Base-by-base conservation (phyloP, 1,140 invertebrate genomes). In the Papilio helenus region DNA sequence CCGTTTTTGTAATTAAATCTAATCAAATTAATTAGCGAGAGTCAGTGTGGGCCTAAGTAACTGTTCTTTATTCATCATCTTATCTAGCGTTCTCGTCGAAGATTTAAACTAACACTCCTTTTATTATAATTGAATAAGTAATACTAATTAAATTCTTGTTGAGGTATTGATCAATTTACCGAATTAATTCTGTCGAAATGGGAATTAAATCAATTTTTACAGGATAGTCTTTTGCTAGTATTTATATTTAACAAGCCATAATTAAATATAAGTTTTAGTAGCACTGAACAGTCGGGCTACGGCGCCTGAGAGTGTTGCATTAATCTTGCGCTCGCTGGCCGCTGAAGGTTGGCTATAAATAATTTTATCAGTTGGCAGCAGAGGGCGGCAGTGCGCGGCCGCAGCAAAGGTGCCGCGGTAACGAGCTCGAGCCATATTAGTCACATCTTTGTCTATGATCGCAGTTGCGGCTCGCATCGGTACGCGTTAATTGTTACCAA, bases 371-470 rank as follows among this genome's bases (percentile, higher is more conserved):
- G 61, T 58, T 26, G 58, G 20, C 42, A 10, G 39, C 42, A 16
- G 16, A 3, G 39, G 34, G 72, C 29, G 23, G 68, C 68, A 14
- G 23, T 0, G 14, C 39, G 12, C n/a, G 71, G 20, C 10, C 10
- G n/a, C 26, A 23, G 49, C 46, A 76, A 76, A 76, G 73, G 72
- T 73, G 42, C 72, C 49, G 74, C 74, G 26, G 74, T 76, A 76
- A 76, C 26, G 74, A 76, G 26, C 71, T 8, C 74, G 9, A 18
- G 23, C 46, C 49, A 58, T 76, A 76, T 76, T 76, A 39, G 49
- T 76, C 74, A 29, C 49, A 76, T 76, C 74, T 76, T 55, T 20
- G 74, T 58, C 74, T 76, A 76, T 76, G 74, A 76, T 76, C 74
- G 51, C 74, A 55, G 5, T 20, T 5, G 14, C 16, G 20, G 34